Conservation (phyloP, 1,140 invertebrate genomes). For the Medauroidea extradentata region DNA sequence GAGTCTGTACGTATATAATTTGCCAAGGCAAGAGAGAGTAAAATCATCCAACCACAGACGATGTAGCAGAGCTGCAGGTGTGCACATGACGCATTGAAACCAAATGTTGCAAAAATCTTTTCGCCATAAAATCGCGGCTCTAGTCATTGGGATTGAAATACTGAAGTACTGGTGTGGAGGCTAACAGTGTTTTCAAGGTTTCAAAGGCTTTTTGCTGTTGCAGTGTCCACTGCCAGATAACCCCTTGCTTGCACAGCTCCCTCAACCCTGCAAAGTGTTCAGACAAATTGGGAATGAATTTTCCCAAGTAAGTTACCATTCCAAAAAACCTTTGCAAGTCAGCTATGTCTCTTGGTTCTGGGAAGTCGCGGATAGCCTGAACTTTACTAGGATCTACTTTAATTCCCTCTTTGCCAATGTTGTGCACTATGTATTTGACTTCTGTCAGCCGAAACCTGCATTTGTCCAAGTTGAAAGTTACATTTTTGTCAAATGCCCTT, state of each 20-base stretch:
- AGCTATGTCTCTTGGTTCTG: conserved; percentile 30
- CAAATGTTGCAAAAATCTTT: too few relatives aligned
- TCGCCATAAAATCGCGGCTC: too few relatives aligned
- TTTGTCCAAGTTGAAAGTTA: conserved; percentile 31
- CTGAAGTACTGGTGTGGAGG: conserved; percentile 23
- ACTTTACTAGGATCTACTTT: conserved; percentile 39
- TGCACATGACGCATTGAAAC: too few relatives aligned
- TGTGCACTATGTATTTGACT: conserved; percentile 39
- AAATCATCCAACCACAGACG: too few relatives aligned
- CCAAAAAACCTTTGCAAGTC: conserved; percentile 40
- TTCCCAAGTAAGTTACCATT: conserved; percentile 38
- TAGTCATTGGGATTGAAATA: conserved; percentile 35
- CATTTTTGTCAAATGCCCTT: not conserved
- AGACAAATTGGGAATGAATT: conserved; percentile 39
- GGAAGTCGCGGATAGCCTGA: conserved; percentile 28
- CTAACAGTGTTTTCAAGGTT: conserved; percentile 25
- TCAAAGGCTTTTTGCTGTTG: conserved; percentile 33
- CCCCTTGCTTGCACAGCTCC: conserved; percentile 34
- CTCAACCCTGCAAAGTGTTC: conserved; percentile 37
- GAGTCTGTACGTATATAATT: too few relatives aligned
- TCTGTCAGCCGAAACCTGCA: conserved; percentile 27
- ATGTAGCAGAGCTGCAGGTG: too few relatives aligned
- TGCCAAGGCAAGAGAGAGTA: too few relatives aligned
- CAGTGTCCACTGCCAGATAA: conserved; percentile 31
- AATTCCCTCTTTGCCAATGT: conserved; percentile 33